Evolutionary conservation across 2,797 vertebrate genomes (phyloP).

Genomic region (Lacerta agilis): DNA sequence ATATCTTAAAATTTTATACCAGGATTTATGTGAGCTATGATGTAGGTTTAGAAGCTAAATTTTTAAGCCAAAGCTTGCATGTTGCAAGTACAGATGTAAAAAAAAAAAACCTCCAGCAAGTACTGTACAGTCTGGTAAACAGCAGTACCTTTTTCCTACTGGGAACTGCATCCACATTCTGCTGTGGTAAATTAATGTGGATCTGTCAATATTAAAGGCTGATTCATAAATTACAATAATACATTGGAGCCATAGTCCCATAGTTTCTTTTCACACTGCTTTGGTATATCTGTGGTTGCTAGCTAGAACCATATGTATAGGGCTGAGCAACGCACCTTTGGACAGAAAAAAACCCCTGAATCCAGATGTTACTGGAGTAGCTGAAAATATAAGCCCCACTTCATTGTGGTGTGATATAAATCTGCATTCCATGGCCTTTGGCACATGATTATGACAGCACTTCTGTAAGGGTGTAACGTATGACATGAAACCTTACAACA

Average conservation of each 20-base stretch:
- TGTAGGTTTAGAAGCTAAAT: neutral
- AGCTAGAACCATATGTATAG: no score
- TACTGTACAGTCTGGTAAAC: no score
- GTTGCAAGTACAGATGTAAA: no score
- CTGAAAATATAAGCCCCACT: neutral
- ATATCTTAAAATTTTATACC: neutral
- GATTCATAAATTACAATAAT: neutral
- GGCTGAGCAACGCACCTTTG: no score
- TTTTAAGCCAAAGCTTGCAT: no score
- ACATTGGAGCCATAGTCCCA: neutral
- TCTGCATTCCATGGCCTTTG: neutral
- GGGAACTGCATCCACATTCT: no score
- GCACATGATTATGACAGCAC: no score
- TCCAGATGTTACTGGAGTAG: neutral
- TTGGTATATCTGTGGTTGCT: neutral
- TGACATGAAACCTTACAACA: neutral
- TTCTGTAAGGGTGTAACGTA: neutral
- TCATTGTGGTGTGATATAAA: neutral
- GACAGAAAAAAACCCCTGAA: neutral
- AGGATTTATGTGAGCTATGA: neutral
- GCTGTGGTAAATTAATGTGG: no score
- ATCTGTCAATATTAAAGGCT: neutral
- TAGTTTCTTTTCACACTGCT: neutral
- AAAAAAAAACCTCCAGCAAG: no score
- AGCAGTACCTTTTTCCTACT: no score